Evolutionary conservation across 2,888 invertebrate genomes (phyloP).

Genomic region (Thera britannica): DNA sequence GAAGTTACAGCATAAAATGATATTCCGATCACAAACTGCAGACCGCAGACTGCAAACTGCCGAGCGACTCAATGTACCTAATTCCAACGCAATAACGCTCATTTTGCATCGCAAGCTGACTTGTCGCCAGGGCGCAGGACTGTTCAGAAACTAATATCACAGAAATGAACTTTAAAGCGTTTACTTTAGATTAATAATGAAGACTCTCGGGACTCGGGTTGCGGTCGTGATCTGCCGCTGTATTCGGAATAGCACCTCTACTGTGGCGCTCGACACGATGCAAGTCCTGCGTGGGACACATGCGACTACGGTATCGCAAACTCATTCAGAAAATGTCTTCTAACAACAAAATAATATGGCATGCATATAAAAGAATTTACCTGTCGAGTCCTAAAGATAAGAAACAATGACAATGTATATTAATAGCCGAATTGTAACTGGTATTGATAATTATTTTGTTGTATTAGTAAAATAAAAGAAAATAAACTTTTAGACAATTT

Average conservation of each 20-base stretch:
- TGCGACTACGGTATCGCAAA: no score
- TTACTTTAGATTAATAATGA: background rate
- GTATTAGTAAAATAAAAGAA: background rate
- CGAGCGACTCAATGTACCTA: no score
- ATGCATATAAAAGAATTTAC: conserved; percentile 11
- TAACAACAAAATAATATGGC: background rate
- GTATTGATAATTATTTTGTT: conserved; percentile 26
- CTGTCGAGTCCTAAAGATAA: conserved; percentile 15
- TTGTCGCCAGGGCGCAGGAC: no score
- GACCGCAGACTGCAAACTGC: no score
- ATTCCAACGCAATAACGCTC: no score
- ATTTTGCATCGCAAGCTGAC: no score
- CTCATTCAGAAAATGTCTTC: background rate
- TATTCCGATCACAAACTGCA: no score
- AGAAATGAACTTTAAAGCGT: background rate
- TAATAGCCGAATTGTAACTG: conserved; percentile 1
- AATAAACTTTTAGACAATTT: no score
- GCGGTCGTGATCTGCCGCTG: background rate
- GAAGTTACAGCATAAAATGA: no score
- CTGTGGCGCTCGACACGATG: background rate
- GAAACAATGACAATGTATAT: background rate
- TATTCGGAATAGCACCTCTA: background rate
- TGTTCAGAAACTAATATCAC: no score
- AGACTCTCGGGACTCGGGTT: no score
- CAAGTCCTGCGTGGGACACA: background rate